Conservation (phyloP, 92 coral and sea anemone genomes). For the Phenganax subtilis region DNA sequence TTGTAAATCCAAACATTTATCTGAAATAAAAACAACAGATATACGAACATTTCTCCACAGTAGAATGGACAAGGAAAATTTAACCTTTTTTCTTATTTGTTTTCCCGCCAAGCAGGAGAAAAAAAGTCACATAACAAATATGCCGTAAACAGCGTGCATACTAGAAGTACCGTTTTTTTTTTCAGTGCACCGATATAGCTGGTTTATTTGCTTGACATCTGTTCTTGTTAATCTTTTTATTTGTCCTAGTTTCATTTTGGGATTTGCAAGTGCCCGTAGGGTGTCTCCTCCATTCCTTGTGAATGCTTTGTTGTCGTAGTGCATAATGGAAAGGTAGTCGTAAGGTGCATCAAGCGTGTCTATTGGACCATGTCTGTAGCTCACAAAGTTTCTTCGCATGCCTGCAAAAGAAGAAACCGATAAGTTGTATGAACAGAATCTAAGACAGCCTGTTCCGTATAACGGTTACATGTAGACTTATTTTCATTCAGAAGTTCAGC, state of each 20-base stretch:
- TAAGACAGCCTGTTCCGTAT: neutral
- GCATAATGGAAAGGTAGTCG: conserved; percentile 89
- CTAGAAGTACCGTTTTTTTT: conserved; percentile 7
- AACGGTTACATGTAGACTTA: neutral
- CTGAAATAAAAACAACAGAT: neutral
- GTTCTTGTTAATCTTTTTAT: conserved; percentile 61
- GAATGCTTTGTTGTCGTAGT: conserved; percentile 78
- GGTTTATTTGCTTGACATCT: conserved; percentile 71
- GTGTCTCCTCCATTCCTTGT: conserved; percentile 72
- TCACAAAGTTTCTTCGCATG: conserved; percentile 53
- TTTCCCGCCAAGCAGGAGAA: neutral
- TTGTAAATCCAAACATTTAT: conserved; percentile 18
- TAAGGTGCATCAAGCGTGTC: conserved; percentile 70
- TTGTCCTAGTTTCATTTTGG: conserved; percentile 73
- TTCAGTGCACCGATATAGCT: conserved; percentile 50
- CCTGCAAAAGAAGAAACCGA: conserved; percentile 33
- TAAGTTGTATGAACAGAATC: neutral
- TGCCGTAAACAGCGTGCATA: neutral
- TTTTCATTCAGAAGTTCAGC: neutral
- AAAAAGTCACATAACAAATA: neutral
- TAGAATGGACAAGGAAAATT: neutral
- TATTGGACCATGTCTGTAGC: conserved; percentile 46
- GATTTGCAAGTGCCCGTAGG: conserved; percentile 40
- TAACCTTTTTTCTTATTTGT: neutral
- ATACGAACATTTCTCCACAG: too few relatives aligned